A percentile compares a stretch with the other conserved stretches of the same genome.
Evolutionary conservation across 1,140 invertebrate genomes (phyloP).

Genomic region (Caenorhabditis brenneri): DNA sequence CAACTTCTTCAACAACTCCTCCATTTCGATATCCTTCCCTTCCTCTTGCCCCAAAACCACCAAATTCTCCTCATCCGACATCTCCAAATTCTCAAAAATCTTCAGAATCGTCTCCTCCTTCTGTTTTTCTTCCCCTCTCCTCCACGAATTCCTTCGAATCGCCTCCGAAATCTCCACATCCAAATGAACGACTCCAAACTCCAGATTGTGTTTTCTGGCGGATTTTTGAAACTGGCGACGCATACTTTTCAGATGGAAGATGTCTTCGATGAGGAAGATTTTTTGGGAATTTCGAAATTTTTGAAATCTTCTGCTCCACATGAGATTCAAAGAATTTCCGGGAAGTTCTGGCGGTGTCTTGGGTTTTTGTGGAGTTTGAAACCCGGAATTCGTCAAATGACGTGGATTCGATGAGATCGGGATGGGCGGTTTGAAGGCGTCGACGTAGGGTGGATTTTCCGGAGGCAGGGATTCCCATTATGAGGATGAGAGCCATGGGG

Average conservation of each 20-base stretch:
- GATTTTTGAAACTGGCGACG: neutral
- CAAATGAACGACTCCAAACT: neutral
- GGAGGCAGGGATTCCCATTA: neutral
- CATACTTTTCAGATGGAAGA: constrained; percentile 22
- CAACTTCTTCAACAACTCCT: neutral
- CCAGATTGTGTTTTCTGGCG: neutral
- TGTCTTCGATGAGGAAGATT: neutral
- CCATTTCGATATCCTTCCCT: too few relatives aligned
- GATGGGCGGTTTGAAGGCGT: neutral
- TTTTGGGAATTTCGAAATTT: neutral
- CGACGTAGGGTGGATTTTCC: neutral
- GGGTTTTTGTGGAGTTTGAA: too few relatives aligned
- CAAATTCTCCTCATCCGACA: neutral
- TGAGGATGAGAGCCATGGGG: neutral
- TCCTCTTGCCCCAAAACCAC: neutral
- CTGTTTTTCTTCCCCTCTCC: neutral
- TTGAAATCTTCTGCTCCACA: too few relatives aligned
- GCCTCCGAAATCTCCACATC: neutral
- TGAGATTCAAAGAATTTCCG: too few relatives aligned
- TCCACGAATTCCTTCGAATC: neutral
- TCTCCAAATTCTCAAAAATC: neutral
- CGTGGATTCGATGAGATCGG: constrained; percentile 1
- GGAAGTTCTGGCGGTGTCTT: too few relatives aligned
- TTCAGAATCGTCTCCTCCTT: neutral
- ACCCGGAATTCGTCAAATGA: constrained; percentile 27